Evolutionary conservation across 2,113 vertebrate genomes (phyloP).

Genomic region (Cynopterus brachyotis): DNA sequence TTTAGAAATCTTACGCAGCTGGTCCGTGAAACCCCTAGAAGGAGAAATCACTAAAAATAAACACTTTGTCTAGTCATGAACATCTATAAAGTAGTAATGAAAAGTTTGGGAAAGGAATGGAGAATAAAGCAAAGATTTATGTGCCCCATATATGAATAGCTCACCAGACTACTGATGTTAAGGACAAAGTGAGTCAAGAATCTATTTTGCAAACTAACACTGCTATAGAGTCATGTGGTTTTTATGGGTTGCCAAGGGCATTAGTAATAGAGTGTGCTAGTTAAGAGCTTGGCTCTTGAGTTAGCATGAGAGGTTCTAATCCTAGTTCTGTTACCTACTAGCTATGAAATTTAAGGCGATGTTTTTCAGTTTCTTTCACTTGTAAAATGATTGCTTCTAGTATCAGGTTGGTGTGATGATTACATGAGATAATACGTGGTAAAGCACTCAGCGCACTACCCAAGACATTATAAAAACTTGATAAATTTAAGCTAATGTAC

Average conservation of each 20-base stretch:
- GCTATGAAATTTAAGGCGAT: background rate
- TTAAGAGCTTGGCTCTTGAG: background rate
- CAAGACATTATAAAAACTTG: background rate
- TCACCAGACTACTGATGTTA: background rate
- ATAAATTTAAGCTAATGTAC: conserved; percentile 2
- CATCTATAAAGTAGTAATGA: background rate
- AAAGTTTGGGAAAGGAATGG: conserved; percentile 1
- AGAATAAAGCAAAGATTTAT: background rate
- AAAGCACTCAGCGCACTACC: background rate
- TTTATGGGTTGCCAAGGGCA: background rate
- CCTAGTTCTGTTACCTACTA: background rate
- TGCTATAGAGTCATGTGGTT: background rate
- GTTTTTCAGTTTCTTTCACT: background rate
- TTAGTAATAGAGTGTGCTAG: background rate
- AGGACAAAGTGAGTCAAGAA: background rate
- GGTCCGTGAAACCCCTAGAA: conserved; percentile 95
- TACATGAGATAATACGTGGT: background rate
- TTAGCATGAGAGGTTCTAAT: background rate
- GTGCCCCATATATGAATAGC: background rate
- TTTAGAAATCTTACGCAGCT: conserved; percentile 97
- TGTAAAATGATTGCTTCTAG: background rate
- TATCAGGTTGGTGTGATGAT: background rate
- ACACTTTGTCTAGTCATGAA: conserved; percentile 16
- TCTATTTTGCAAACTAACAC: background rate
- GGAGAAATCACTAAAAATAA: conserved; percentile 59